Evolutionary conservation across 2,113 vertebrate genomes (phyloP).

Genomic region (Scalopus aquaticus): DNA sequence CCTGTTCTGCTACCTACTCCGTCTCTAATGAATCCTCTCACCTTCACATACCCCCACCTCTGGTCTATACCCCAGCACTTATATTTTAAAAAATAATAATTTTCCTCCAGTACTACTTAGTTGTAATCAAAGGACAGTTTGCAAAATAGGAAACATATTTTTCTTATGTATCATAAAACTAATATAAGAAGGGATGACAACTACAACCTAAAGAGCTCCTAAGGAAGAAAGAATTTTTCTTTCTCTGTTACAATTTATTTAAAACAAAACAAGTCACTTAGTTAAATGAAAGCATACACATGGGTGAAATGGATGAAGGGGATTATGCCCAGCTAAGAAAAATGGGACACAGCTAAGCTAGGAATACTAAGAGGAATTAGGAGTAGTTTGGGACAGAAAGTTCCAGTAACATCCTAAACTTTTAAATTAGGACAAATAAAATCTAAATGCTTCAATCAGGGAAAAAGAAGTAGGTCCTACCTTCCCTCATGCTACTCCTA

Average conservation of each 20-base stretch:
- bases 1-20: too few relatives aligned
- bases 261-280: conserved; percentile 31
- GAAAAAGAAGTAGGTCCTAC: background rate
- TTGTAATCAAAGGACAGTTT: conserved; percentile 15
- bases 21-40: too few relatives aligned
- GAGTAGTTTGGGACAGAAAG: background rate
- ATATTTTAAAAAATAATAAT: too few relatives aligned
- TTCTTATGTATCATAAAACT: background rate
- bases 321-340: background rate
- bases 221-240: conserved; percentile 16
- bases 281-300: conserved; percentile 37
- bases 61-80: too few relatives aligned
- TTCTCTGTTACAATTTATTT: background rate
- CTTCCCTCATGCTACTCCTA: background rate
- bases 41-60: too few relatives aligned
- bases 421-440: conserved; percentile 10
- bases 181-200: background rate
- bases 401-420: background rate
- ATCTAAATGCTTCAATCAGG: background rate
- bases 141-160: background rate
- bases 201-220: background rate
- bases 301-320: too few relatives aligned
- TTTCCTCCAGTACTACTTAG: background rate
- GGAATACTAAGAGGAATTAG: background rate
- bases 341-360: background rate